These are phyloP conservation scores for Ceratosolen fusciceps DNA, from an alignment of 1,140 invertebrate species.

Conservation along the genomic window DNA sequence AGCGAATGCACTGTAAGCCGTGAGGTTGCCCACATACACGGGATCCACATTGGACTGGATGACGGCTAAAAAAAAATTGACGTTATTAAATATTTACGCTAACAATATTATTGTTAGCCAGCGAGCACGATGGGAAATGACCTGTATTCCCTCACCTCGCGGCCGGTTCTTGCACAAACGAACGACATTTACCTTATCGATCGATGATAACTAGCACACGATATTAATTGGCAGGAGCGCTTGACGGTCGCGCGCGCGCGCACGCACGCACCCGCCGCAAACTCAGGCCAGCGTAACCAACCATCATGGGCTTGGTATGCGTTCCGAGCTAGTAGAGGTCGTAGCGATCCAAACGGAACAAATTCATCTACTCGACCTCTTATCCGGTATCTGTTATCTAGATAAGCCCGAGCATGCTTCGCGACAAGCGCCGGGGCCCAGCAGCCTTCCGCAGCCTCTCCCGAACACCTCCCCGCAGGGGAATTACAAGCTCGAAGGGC, in stretches of 20 bases:
- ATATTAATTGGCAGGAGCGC: neutral
- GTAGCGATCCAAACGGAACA: neutral
- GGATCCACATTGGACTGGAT: neutral
- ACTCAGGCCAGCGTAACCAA: neutral
- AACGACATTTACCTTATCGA: neutral
- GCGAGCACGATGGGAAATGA: too few relatives aligned
- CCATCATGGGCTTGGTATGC: too few relatives aligned
- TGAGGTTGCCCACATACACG: neutral
- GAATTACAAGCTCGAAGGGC: neutral
- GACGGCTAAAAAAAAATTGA: slow-evolving; percentile 9
- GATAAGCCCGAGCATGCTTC: too few relatives aligned
- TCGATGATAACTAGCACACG: neutral
- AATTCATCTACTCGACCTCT: neutral
- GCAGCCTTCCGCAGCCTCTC: too few relatives aligned
- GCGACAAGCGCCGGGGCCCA: neutral
- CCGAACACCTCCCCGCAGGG: too few relatives aligned
- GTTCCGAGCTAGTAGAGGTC: neutral
- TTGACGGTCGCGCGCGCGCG: too few relatives aligned
- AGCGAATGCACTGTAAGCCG: neutral
- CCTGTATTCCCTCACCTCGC: neutral
- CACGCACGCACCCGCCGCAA: neutral
- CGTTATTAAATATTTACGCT: too few relatives aligned
- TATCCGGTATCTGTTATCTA: too few relatives aligned
- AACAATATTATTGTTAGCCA: too few relatives aligned
- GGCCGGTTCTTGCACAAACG: neutral